Base-by-base conservation (phyloP, 2,888 invertebrate species). In the Bembecia ichneumoniformis region DNA sequence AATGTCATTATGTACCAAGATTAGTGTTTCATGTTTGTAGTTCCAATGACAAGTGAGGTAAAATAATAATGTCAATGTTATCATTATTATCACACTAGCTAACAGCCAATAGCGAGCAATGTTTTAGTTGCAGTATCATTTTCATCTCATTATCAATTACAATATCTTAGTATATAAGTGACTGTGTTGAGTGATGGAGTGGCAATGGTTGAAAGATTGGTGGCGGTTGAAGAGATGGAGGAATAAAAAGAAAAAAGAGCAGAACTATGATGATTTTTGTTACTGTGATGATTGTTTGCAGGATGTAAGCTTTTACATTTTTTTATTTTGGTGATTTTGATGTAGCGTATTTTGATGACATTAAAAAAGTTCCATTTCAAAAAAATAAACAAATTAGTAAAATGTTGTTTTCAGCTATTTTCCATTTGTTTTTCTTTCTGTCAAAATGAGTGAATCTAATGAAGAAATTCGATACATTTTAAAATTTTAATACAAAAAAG, bases 191-290 rank as follows among this genome's bases (percentile, higher is more conserved):
- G 63, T 66, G 67, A 93, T 93, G 92, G 93, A 93, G 87, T 93
- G 93, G 93, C 90, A 91, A 64, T 93, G 93, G 92, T 83, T 93
- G 67, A 93, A 93, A 78, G 92, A 93, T 78, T 93, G 93, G 93
- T 93, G 93, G 93, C 89, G 93, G 54, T 84, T 93, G 53, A 93
- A 92, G 79, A 89, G 89, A 71, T 90, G 91, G 87, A 89, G 91
- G 61, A 89, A 84, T 71, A 87, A 81, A 65, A 88, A 90, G 70
- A 79, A 80, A 62, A 84, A 78, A 66, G 81, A 77, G 58, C 80
- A 81, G 62, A 78, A 68, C 72, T 88, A 87, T 68, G 91, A 92
- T 78, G 91, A 91, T 67, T 88, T 91, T 72, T 93, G 93, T 82
- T 93, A 90, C 84, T 94, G 93, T 88, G 93, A 93, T 83, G 92